Base-by-base conservation (phyloP, 2,888 invertebrate species). In the Camponotus fellah region DNA sequence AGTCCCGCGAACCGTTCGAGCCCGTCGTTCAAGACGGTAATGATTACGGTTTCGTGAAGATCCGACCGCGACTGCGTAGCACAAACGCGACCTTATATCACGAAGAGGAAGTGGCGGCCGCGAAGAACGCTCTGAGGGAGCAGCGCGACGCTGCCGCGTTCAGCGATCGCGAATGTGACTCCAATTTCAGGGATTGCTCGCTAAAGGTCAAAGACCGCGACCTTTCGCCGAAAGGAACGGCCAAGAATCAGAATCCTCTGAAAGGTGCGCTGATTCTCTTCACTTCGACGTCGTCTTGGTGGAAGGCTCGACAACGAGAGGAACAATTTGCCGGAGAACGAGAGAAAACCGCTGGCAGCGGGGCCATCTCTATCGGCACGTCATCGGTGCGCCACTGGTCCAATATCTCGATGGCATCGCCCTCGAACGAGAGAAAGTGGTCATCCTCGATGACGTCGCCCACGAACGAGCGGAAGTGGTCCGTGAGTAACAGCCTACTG, bases 211-310 rank as follows among this genome's bases (percentile, higher is more conserved):
- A 92, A 75, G 87, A 86, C 6, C 82, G 91, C 10, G 92, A 92
- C 0, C 85, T 89, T 53, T 90, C 91, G 37, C 90, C 90, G n/a
- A 92, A 91, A 53, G 88, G 87, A 5, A 84, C 91, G 5, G 60
- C 83, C 34, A 94, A 94, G 84, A 94, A 92, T 86, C 92, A 93
- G 82, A 94, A 95, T 53, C 94, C 94, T 0, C 46, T 94, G 4
- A 85, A 92, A 17, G 95, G 94, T 3, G 94, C 94, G 0, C 76
- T 94, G 60, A 93, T 94, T 4, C 91, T 94, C 0, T 94, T 95
- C 75, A 94, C 94, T 3, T 94, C 94, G 4, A 95, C 94, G 2
- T 94, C 94, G 0, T 94, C 94, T 65, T 95, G 94, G 95, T 94
- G 94, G 94, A 95, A 94, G 81, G 93, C 92, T 72, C 92, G 93